Base-by-base conservation (phyloP, 2,797 vertebrate species). In the Pelodytes ibericus region DNA sequence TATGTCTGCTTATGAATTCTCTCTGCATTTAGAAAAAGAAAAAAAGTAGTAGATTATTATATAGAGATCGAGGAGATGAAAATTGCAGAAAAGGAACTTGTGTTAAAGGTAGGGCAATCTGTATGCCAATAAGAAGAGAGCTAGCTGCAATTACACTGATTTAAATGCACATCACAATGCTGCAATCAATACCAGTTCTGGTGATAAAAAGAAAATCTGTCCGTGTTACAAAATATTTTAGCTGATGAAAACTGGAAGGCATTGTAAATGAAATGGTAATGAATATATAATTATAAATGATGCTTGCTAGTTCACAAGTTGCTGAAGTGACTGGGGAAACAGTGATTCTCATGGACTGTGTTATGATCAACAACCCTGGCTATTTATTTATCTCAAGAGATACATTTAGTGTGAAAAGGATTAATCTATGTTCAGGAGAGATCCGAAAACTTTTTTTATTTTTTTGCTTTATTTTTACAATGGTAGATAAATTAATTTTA, bases 1-100 rank as follows among this genome's bases (percentile, higher is more conserved):
- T 72, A 61, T 51, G 51, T 33, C 41, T 60, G n/a, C 49, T 53
- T 53, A 20, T 31, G 59, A 60, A 64, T 79, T 72, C 62, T 69
- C 60, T 67, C 57, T 67, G 49, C 57, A 57, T 68, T 73, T 79
- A 60, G 30, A 72, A 78, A 70, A 64, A 65, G 27, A 72, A 49
- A 64, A 65, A 47, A 72, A 49, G 68, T 60, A 30, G 53, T 60
- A 78, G 47, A 79, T 71, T 69, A 68, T 68, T 60, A 67, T 18
- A 67, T 63, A 51, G 44, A 68, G 73, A 73, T 79, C 56, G 39
- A 26, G 60, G 64, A 47, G 53, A 18, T 58, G 33, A 63, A 33
- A 64, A 69, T 22, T 26, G 26, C 16, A 58, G 25, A 24, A 15
- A 30, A 4, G 30, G 18, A 22, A 22, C 11, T 41, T 24, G 29